Base-by-base conservation (phyloP, 2,797 vertebrate genomes). In the Rhinatrema bivittatum region DNA sequence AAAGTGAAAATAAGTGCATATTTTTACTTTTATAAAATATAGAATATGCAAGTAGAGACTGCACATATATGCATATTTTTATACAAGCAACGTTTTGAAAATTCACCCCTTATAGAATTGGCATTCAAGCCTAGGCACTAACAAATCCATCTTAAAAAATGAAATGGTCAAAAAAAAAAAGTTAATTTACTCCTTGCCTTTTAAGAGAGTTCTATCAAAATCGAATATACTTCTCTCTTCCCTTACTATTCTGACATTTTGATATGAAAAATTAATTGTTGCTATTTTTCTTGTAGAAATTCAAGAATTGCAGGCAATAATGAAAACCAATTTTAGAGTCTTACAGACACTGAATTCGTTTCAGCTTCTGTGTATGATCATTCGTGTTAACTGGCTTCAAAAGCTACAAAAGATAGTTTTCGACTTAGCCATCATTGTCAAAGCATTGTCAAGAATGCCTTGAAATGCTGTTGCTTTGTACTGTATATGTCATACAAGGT, bases 361-460 rank as follows among this genome's bases (percentile, higher is more conserved):
- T 45, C n/a, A 29, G 14, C 7, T 15, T 42, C 20, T 6, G 20
- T 45, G 18, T 26, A 6, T 42, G 44, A 46, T 56, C 50, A 44
- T 15, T n/a, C n/a, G n/a, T n/a, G n/a, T n/a, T n/a, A n/a, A n/a
- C n/a, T 28, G 26, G 9, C 20, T 59, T 52, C 42, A 18, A 25
- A n/a, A 32, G 4, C 38, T 55, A 48, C 20, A 38, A 11, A 17
- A 38, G 13, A 13, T 22, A 42, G 18, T 24, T 42, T 32, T 47
- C 21, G 42, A 20, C 25, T 32, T 7, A 12, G 32, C 31, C 20
- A 25, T 29, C 29, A 32, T 46, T 47, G 29, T 26, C 16, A 20
- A 50, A 39, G 20, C 19, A 45, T 38, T 50, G 23, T 23, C 14
- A 38, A 40, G 7, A 14, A 25, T 16, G 19, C 20, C 16, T 55